A percentile compares a stretch with the other conserved stretches of the same genome.
phyloP scores from a whole-genome alignment of 1,140 invertebrate genomes.

The Holcopasites calliopsidis region DNA sequence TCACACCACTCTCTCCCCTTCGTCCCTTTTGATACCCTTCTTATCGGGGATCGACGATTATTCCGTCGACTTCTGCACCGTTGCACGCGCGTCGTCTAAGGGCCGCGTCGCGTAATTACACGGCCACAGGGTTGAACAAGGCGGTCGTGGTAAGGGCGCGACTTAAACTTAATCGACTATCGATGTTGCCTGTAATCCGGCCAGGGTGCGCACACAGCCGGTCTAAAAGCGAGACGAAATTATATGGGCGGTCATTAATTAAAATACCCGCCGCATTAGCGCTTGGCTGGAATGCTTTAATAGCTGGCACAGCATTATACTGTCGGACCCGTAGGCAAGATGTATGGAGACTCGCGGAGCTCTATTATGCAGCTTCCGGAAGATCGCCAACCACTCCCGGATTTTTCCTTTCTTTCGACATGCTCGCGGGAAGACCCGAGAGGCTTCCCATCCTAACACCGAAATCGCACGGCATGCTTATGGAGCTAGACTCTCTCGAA shows the following conservation, averaged over 20 bases:
- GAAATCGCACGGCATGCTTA: too few relatives aligned
- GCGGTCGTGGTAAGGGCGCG: neutral
- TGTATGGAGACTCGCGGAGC: slow-evolving; percentile 20
- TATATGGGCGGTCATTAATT: slow-evolving; percentile 58
- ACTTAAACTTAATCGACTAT: slow-evolving; percentile 64
- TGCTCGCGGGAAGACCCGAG: neutral
- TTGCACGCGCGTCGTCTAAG: slow-evolving; percentile 27
- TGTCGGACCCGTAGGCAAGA: slow-evolving; percentile 38
- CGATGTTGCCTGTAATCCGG: slow-evolving; percentile 61
- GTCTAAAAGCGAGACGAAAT: slow-evolving; percentile 47
- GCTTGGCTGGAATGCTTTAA: slow-evolving; percentile 53
- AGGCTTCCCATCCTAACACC: too few relatives aligned
- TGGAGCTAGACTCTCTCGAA: neutral
- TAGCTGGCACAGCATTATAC: slow-evolving; percentile 55
- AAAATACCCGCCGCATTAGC: slow-evolving; percentile 33
- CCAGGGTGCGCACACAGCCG: neutral
- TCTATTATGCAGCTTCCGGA: slow-evolving; percentile 30
- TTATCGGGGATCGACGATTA: slow-evolving; percentile 37
- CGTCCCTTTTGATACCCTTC: slow-evolving; percentile 18
- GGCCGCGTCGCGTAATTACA: slow-evolving; percentile 52
- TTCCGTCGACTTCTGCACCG: slow-evolving; percentile 4
- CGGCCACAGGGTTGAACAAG: slow-evolving; percentile 12
- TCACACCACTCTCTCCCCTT: neutral
- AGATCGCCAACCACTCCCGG: neutral
- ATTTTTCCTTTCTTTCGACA: neutral